A percentile compares a stretch with the other conserved stretches of the same genome.
Conservation (phyloP, 2,888 invertebrate genomes). For the Colletes collaris region DNA sequence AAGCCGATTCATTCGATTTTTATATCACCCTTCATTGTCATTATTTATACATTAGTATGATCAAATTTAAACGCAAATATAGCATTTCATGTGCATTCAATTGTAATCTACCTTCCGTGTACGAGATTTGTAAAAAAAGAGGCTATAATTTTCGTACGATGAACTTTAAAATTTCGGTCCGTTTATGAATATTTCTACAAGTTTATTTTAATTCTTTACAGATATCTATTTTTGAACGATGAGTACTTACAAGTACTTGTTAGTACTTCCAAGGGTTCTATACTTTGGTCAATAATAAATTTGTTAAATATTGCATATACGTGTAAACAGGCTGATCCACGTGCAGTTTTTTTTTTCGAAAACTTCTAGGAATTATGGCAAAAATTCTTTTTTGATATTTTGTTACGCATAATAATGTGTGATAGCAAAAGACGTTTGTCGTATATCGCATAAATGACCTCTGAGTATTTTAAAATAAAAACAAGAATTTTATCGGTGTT, state of each 20-base stretch:
- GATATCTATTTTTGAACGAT: background rate
- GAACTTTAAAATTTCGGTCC: background rate
- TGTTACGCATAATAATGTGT: too few species aligned
- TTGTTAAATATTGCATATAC: background rate
- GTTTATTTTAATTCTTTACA: background rate
- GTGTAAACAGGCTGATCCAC: background rate
- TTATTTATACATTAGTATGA: background rate
- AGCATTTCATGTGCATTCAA: background rate
- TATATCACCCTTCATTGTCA: background rate
- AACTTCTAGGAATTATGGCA: too few species aligned
- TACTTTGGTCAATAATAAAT: background rate
- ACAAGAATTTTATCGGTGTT: too few species aligned
- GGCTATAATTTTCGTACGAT: background rate
- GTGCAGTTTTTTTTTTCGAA: too few species aligned
- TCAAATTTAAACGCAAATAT: background rate
- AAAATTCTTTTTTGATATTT: too few species aligned
- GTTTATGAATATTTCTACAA: background rate
- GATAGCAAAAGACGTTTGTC: too few species aligned
- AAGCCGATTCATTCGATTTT: background rate
- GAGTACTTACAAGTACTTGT: background rate
- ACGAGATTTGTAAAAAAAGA: background rate
- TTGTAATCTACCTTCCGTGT: background rate
- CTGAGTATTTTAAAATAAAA: too few species aligned
- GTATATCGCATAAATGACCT: too few species aligned
- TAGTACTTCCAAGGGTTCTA: background rate